phyloP scores from a whole-genome alignment of 2,797 vertebrate species.

The Trematomus bernacchii region DNA sequence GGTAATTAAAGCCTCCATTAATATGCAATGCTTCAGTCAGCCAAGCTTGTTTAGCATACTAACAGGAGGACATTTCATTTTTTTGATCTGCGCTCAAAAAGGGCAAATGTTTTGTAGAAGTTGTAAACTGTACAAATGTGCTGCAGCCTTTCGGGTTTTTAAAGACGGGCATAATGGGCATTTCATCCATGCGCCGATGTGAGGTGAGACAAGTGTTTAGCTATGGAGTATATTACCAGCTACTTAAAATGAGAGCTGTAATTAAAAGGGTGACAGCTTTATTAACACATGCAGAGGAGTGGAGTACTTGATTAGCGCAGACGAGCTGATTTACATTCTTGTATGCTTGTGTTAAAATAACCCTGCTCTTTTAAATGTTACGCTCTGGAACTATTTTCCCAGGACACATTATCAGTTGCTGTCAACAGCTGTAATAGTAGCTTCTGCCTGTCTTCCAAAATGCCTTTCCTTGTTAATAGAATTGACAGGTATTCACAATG shows the following conservation, averaged over 20 bases:
- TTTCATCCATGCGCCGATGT: constrained; percentile 39
- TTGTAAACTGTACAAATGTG: constrained; percentile 33
- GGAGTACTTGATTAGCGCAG: constrained; percentile 64
- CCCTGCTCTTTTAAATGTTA: constrained; percentile 36
- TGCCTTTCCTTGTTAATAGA: constrained; percentile 40
- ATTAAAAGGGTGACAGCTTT: constrained; percentile 80
- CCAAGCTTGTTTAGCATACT: constrained; percentile 60
- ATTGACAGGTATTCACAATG: constrained; percentile 51
- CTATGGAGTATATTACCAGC: constrained; percentile 62
- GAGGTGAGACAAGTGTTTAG: constrained; percentile 46
- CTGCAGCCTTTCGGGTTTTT: constrained; percentile 21
- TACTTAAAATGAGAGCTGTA: constrained; percentile 66
- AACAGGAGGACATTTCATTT: constrained; percentile 38
- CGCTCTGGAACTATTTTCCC: constrained; percentile 35
- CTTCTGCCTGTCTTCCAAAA: constrained; percentile 42
- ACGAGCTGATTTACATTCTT: constrained; percentile 65
- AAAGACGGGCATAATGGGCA: constrained; percentile 3
- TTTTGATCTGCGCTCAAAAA: constrained; percentile 16
- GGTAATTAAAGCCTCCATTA: constrained; percentile 54
- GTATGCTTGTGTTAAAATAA: constrained; percentile 13
- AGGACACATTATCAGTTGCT: constrained; percentile 39
- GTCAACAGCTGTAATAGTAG: constrained; percentile 48
- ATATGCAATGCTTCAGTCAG: constrained; percentile 66
- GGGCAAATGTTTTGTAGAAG: constrained; percentile 31
- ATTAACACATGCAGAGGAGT: constrained; percentile 72